Evolutionary conservation across 2,113 vertebrate species (phyloP).

Genomic region (Tragelaphus buxtoni): DNA sequence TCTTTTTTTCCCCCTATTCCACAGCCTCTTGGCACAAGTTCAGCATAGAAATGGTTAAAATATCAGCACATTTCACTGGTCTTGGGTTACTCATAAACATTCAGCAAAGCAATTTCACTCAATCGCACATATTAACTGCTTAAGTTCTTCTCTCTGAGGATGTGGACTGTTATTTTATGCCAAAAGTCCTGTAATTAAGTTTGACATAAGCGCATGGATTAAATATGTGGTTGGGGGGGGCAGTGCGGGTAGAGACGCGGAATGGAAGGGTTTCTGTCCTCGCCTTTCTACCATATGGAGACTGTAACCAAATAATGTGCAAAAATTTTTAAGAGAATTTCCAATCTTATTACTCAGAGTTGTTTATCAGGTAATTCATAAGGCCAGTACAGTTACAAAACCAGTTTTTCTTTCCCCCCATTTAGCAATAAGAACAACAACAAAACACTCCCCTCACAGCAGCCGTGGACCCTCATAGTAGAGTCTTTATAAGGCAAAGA

Average conservation of each 20-base stretch:
- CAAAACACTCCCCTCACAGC: neutral
- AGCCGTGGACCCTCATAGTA: neutral
- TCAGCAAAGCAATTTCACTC: slow-evolving; percentile 84
- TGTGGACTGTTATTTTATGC: slow-evolving; percentile 87
- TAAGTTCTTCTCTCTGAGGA: slow-evolving; percentile 86
- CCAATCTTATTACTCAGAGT: slow-evolving; percentile 68
- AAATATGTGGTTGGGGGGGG: slow-evolving; percentile 94
- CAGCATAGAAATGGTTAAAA: slow-evolving; percentile 78
- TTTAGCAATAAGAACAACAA: neutral
- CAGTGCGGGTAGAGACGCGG: slow-evolving; percentile 71
- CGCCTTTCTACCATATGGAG: slow-evolving; percentile 91
- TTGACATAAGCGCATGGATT: slow-evolving; percentile 99
- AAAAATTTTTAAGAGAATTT: slow-evolving; percentile 74
- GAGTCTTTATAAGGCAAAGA: neutral
- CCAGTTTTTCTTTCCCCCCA: neutral
- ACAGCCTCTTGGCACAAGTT: neutral
- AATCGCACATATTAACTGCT: slow-evolving; percentile 86
- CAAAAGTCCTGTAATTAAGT: slow-evolving; percentile 98
- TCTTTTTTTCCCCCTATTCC: neutral
- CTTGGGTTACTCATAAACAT: slow-evolving; percentile 86
- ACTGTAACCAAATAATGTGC: slow-evolving; percentile 87
- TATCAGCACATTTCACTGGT: slow-evolving; percentile 78
- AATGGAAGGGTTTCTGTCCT: slow-evolving; percentile 83
- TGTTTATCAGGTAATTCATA: slow-evolving; percentile 73
- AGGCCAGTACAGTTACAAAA: slow-evolving; percentile 26